Conservation (phyloP, 1,140 invertebrate genomes). For the Parapsyche elsis region DNA sequence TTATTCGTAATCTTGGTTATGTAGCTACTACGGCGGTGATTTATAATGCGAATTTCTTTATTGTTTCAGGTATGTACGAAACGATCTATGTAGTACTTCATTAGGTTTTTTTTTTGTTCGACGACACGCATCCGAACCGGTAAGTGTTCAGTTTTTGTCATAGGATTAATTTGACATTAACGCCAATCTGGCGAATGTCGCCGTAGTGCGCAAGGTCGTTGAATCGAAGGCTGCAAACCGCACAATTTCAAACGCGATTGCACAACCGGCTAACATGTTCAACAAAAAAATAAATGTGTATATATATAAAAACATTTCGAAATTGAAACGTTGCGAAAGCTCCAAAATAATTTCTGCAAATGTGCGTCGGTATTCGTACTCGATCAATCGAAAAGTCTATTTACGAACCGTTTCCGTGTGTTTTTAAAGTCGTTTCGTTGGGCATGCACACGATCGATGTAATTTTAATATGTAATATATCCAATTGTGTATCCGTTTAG, state of each 20-base stretch:
- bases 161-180: conserved; percentile 6
- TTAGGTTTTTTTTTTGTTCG: too few species aligned
- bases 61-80: conserved; percentile 33
- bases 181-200: conserved; percentile 27
- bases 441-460: not conserved
- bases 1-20: too few species aligned
- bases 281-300: not conserved
- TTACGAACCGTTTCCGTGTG: conserved; percentile 1
- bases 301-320: not conserved
- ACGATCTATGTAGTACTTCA: not conserved
- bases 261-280: not conserved
- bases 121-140: too few species aligned
- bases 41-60: conserved; percentile 11
- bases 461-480: not conserved
- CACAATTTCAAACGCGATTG: conserved; percentile 22
- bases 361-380: not conserved
- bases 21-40: too few species aligned
- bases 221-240: conserved; percentile 18
- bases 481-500: not conserved
- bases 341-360: too few species aligned
- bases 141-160: not conserved
- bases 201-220: conserved; percentile 28
- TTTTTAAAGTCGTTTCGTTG: not conserved
- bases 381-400: not conserved
- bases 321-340: not conserved